Conservation (phyloP, 2,113 vertebrate species). For the Microtus montanus region DNA sequence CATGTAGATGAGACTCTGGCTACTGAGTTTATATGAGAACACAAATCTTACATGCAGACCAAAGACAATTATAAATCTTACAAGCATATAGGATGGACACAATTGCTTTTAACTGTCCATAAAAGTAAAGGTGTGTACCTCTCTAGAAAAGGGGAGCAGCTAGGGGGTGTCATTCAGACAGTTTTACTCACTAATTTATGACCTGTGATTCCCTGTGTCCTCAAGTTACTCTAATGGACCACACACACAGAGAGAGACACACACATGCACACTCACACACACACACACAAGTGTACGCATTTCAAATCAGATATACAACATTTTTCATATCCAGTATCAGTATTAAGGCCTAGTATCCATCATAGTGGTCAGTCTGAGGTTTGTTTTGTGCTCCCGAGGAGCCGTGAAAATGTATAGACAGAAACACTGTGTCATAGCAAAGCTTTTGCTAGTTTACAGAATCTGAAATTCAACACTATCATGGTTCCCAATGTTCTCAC, state of each 20-base stretch:
- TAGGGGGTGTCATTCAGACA: conserved; percentile 79
- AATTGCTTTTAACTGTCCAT: conserved; percentile 84
- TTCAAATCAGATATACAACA: conserved; percentile 77
- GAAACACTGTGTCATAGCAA: conserved; percentile 78
- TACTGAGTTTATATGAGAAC: conserved; percentile 63
- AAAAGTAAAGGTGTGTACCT: conserved; percentile 82
- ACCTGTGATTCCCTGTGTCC: conserved; percentile 57
- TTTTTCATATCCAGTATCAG: conserved; percentile 84
- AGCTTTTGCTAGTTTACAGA: conserved; percentile 81
- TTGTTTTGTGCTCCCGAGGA: conserved; percentile 81
- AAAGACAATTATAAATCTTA: conserved; percentile 70
- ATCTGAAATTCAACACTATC: conserved; percentile 81
- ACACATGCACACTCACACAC: background rate
- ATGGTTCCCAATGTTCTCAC: conserved; percentile 70
- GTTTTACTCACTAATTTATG: conserved; percentile 81
- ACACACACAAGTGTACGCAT: background rate
- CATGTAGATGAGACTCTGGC: conserved; percentile 54
- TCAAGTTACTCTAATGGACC: conserved; percentile 71
- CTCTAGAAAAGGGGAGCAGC: conserved; percentile 80
- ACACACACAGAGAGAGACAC: background rate
- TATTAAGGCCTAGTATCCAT: conserved; percentile 79
- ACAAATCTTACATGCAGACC: conserved; percentile 63
- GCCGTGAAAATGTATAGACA: conserved; percentile 84
- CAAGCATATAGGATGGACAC: conserved; percentile 72
- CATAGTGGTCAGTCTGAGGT: conserved; percentile 77